Evolutionary conservation across 2,888 invertebrate species (phyloP).

Genomic region (Zygaena filipendulae): DNA sequence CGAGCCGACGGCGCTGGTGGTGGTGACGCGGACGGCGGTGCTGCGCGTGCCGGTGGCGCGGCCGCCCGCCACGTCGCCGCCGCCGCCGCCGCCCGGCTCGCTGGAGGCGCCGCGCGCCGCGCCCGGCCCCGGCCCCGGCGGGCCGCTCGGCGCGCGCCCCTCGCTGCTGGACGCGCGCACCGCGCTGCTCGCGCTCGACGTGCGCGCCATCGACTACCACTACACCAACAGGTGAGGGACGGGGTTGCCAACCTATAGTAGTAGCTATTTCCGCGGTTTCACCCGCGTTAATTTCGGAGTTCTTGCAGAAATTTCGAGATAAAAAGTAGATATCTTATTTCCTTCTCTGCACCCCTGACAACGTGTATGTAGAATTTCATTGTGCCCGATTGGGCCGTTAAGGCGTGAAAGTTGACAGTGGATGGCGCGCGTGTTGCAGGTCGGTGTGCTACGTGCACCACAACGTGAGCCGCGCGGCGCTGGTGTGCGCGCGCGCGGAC

Average conservation of each 20-base stretch:
- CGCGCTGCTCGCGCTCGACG: conserved; percentile 40
- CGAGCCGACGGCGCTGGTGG: conserved; percentile 73
- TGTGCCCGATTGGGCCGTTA: too few relatives aligned
- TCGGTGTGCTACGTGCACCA: conserved; percentile 80
- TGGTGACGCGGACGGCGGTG: conserved; percentile 75
- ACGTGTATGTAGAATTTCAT: too few relatives aligned
- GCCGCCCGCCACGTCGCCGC: conserved; percentile 17
- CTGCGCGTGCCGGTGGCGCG: conserved; percentile 70
- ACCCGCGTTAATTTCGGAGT: too few relatives aligned
- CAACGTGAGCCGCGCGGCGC: conserved; percentile 58
- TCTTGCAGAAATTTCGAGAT: too few relatives aligned
- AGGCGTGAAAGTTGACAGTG: background rate
- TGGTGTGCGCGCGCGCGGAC: conserved; percentile 75
- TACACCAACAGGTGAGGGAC: conserved; percentile 41
- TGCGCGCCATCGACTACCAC: conserved; percentile 47
- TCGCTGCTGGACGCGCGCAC: conserved; percentile 14
- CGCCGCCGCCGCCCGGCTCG: conserved; percentile 8
- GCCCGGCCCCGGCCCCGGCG: too few relatives aligned
- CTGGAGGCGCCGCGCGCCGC: conserved; percentile 1
- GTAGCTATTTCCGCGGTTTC: too few relatives aligned
- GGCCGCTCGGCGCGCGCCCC: conserved; percentile 7
- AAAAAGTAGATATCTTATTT: too few relatives aligned
- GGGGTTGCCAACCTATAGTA: too few relatives aligned
- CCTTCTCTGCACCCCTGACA: too few relatives aligned
- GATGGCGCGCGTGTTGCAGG: conserved; percentile 26